Base-by-base conservation (phyloP, 2,797 vertebrate species). In the Brachyalestes nurse region DNA sequence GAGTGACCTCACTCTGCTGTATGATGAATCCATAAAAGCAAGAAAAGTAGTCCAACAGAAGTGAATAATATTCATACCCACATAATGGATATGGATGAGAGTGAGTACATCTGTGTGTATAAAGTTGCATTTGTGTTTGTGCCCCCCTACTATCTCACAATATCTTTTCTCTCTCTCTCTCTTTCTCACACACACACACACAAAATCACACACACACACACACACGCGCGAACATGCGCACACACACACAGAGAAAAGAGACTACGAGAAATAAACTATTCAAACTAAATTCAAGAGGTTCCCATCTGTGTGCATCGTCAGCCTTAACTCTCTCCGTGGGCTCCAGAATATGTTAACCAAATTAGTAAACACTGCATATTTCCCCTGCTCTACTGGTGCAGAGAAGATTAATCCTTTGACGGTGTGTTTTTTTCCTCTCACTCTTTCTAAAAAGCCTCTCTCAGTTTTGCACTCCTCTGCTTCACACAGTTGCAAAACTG, bases 331-430 rank as follows among this genome's bases (percentile, higher is more conserved):
- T 81, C 84, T 73, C 53, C 53, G 42, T 58, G 55, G 58, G 82
- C 53, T 69, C 58, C 70, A 61, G 42, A 83, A 77, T 74, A 65
- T 58, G 70, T 79, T 73, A 38, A 82, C 73, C 79, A 85, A 85
- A 85, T 83, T 78, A 83, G 78, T 82, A 85, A 82, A 83, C 75
- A 47, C 53, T 40, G 71, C 78, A 78, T 61, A 78, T 80, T 81
- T 67, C 45, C 55, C 58, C 61, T 47, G 65, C 66, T 72, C 58
- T 5, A 19, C 47, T 58, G 42, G 57, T 62, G 66, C 82, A 71
- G 58, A 53, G 73, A 80, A 80, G 72, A 80, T 80, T 53, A 82
- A 83, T 77, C 65, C 51, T 55, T 49, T 66, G 65, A 69, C 28
- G 53, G 60, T 49, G 45, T 49, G 57, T 75, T 42, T 75, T 81